Conservation (phyloP, 2,888 invertebrate species). For the Automeris io region DNA sequence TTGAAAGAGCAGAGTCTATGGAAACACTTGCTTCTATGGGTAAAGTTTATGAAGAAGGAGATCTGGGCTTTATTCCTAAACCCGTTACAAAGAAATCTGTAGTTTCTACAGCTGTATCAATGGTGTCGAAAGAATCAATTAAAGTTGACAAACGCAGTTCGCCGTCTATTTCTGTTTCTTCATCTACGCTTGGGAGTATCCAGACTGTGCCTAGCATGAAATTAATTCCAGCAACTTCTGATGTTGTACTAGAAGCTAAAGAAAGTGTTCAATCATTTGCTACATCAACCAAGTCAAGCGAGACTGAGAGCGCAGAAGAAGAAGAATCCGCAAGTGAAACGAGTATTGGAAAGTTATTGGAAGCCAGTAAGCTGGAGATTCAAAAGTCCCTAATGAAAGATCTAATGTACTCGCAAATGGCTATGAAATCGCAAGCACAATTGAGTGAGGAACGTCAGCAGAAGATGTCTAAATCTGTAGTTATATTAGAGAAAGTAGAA, state of each 20-base stretch:
- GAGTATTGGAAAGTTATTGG: slow-evolving; percentile 43
- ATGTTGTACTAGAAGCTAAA: slow-evolving; percentile 27
- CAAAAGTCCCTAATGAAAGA: slow-evolving; percentile 63
- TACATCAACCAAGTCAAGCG: slow-evolving; percentile 45
- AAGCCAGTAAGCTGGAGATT: slow-evolving; percentile 49
- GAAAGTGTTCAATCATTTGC: slow-evolving; percentile 56
- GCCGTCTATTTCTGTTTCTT: slow-evolving; percentile 22
- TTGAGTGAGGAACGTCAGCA: slow-evolving; percentile 18
- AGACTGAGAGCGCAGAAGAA: slow-evolving; percentile 24
- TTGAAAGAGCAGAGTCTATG: slow-evolving; percentile 51
- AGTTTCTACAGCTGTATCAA: slow-evolving; percentile 19
- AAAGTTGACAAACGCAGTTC: slow-evolving; percentile 24
- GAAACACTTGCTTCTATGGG: slow-evolving; percentile 68
- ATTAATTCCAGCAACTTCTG: slow-evolving; percentile 36
- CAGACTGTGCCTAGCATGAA: slow-evolving; percentile 55
- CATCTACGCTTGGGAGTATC: slow-evolving; percentile 42
- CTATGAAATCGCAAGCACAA: slow-evolving; percentile 29
- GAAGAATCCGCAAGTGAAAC: slow-evolving; percentile 21
- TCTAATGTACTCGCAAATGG: slow-evolving; percentile 42
- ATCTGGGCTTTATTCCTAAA: slow-evolving; percentile 81
- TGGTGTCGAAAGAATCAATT: slow-evolving; percentile 25
- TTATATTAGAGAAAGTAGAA: slow-evolving; percentile 17
- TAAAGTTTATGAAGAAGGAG: slow-evolving; percentile 79
- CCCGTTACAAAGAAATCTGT: slow-evolving; percentile 33
- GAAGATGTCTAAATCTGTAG: slow-evolving; percentile 26